Percentiles rank a stretch among this genome's conserved stretches.
Evolutionary conservation across 2,797 vertebrate species (phyloP).

Genomic region (Champsocephalus gunnari): DNA sequence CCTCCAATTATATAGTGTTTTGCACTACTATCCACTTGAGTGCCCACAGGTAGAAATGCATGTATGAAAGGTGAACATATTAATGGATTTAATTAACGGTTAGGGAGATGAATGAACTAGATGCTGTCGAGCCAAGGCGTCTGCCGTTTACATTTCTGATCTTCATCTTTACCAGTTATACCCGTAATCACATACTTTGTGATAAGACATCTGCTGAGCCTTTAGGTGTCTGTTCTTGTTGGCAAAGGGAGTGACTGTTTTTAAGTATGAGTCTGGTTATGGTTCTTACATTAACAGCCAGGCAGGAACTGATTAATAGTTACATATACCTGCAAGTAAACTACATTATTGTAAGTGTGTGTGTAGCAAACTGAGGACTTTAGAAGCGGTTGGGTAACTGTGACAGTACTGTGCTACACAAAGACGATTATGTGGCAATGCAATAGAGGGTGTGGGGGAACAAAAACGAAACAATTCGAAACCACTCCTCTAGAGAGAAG

Average conservation of each 20-base stretch:
- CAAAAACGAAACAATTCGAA: constrained; percentile 23
- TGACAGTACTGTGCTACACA: neutral
- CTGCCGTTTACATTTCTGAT: neutral
- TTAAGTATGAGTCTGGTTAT: neutral
- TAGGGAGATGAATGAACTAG: neutral
- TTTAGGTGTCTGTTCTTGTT: too few species aligned
- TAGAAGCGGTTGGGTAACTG: neutral
- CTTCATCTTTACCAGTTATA: neutral
- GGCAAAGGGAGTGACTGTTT: neutral
- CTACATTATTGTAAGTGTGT: neutral
- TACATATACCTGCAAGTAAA: neutral
- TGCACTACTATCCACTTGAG: neutral
- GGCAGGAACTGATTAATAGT: constrained; percentile 1
- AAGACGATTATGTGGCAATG: constrained; percentile 8
- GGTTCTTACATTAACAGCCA: too few species aligned
- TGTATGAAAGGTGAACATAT: neutral
- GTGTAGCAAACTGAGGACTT: neutral
- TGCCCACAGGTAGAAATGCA: neutral
- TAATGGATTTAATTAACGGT: neutral
- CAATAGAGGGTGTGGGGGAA: neutral
- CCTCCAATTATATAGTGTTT: too few species aligned
- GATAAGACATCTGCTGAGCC: too few species aligned
- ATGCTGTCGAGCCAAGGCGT: neutral
- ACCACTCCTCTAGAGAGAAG: constrained; percentile 12
- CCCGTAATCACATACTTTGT: neutral